Percentiles rank a stretch among this genome's conserved stretches.
phyloP scores from a whole-genome alignment of 2,113 vertebrate species.

The Kryptolebias marmoratus region DNA sequence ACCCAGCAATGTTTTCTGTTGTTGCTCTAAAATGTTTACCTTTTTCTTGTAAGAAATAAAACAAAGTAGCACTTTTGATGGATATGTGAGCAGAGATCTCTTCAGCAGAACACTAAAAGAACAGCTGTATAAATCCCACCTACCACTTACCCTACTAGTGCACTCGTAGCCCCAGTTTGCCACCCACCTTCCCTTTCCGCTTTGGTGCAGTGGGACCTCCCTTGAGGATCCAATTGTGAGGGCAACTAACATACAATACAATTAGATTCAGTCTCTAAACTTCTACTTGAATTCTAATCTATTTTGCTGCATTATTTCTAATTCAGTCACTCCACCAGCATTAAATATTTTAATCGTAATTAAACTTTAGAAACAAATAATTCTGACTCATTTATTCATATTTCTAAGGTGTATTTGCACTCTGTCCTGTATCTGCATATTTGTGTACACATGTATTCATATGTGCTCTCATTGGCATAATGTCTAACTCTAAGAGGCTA shows the following conservation, averaged over 20 bases:
- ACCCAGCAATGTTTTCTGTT: not conserved
- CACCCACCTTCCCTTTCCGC: constrained; percentile 66
- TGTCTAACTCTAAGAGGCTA: no score
- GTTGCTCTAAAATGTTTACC: not conserved
- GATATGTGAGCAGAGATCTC: constrained; percentile 18
- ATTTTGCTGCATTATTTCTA: constrained; percentile 13
- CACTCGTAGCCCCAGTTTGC: constrained; percentile 43
- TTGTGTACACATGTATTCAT: no score
- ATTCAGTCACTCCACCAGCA: constrained; percentile 2
- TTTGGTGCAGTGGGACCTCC: constrained; percentile 54
- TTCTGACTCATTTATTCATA: constrained; percentile 21
- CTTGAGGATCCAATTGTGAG: constrained; percentile 59
- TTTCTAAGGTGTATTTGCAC: not conserved
- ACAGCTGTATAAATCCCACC: constrained; percentile 41
- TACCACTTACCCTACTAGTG: constrained; percentile 48
- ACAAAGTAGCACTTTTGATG: constrained; percentile 24
- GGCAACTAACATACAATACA: constrained; percentile 55
- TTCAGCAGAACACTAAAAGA: constrained; percentile 35
- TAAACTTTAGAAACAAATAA: constrained; percentile 18
- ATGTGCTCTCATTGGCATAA: no score
- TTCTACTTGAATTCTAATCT: constrained; percentile 11
- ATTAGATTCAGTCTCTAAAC: constrained; percentile 37
- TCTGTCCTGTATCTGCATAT: not conserved
- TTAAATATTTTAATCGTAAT: constrained; percentile 25
- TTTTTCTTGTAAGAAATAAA: not conserved